Percentiles rank a stretch among this genome's conserved stretches.
phyloP scores from a whole-genome alignment of 1,140 invertebrate species.

The Helicorthomorpha holstii region DNA sequence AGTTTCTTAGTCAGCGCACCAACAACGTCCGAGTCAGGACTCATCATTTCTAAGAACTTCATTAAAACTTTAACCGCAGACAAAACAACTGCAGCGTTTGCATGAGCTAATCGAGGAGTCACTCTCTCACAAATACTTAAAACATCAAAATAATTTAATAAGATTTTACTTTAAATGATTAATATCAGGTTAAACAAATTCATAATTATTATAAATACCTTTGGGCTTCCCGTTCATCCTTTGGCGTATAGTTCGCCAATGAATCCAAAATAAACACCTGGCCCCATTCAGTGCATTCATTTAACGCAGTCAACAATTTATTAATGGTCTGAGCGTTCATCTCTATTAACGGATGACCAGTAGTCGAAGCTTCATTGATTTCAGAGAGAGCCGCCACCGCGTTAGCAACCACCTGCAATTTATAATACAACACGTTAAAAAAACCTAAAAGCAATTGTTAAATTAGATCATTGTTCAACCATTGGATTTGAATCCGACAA shows the following conservation, averaged over 20 bases:
- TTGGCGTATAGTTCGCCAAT: conserved; percentile 89
- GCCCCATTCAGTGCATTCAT: conserved; percentile 99
- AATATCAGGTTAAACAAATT: neutral
- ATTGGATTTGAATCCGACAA: conserved; percentile 99
- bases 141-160: neutral
- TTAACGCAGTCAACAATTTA: conserved; percentile 92
- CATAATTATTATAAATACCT: conserved; percentile 30
- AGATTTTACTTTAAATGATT: neutral
- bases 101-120: conserved; percentile 92
- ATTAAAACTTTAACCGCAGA: conserved; percentile 94
- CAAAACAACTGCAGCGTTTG: conserved; percentile 98
- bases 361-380: conserved; percentile 92
- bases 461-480: conserved; percentile 37
- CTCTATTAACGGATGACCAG: conserved; percentile 80
- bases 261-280: conserved; percentile 98
- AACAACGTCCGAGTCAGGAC: conserved; percentile 84
- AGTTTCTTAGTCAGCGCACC: conserved; percentile 88
- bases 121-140: conserved; percentile 89
- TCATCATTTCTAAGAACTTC: conserved; percentile 96
- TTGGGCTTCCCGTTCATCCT: conserved; percentile 97
- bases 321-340: conserved; percentile 97
- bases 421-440: neutral
- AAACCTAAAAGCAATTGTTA: neutral
- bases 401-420: conserved; percentile 76
- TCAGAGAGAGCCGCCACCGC: conserved; percentile 96